Conservation (phyloP, 2,888 invertebrate genomes). For the Ecliptopera silaceata region DNA sequence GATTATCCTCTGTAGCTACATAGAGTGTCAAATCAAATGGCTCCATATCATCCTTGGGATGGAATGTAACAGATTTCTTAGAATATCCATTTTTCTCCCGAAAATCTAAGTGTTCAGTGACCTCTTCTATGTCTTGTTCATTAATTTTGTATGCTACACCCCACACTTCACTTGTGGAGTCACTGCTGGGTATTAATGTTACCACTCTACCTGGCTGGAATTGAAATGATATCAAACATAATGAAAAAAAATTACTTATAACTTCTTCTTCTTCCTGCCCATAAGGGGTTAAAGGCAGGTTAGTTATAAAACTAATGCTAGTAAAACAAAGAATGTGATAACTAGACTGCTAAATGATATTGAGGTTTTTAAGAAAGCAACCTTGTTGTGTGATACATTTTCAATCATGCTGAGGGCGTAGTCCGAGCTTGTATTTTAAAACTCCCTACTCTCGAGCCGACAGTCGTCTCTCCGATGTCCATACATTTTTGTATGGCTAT, state of each 20-base stretch:
- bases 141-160: slow-evolving; percentile 96
- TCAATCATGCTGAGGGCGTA: no score
- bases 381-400: no score
- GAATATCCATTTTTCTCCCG: slow-evolving; percentile 97
- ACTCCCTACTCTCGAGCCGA: no score
- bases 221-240: not conserved
- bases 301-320: no score
- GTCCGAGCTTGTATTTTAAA: no score
- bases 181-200: slow-evolving; percentile 87
- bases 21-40: slow-evolving; percentile 90
- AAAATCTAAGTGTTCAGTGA: slow-evolving; percentile 92
- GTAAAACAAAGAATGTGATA: no score
- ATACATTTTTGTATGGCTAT: no score
- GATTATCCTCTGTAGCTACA: slow-evolving; percentile 91
- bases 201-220: slow-evolving; percentile 94
- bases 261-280: no score
- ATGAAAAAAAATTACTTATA: not conserved
- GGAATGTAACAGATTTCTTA: slow-evolving; percentile 87
- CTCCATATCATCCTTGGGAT: slow-evolving; percentile 81
- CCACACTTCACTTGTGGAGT: slow-evolving; percentile 88
- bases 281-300: no score
- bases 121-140: slow-evolving; percentile 85
- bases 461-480: no score
- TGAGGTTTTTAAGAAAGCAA: no score
- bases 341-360: no score